These are phyloP conservation scores for Emmelina monodactyla DNA, from an alignment of 2,888 invertebrate genomes.

Conservation along the genomic window DNA sequence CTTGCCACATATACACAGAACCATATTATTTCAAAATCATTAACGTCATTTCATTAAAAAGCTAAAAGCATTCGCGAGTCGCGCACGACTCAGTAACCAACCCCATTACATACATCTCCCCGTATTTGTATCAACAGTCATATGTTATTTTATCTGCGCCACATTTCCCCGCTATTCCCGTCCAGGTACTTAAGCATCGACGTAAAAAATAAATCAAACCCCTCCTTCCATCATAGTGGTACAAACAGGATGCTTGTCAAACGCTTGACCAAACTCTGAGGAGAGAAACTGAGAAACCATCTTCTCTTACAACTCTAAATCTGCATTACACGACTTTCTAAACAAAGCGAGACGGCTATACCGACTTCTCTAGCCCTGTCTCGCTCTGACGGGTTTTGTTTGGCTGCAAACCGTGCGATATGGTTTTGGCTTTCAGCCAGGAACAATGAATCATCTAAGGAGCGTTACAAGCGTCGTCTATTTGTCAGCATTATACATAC, in stretches of 20 bases:
- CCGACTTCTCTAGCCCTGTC: neutral
- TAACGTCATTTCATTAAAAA: no score
- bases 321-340: neutral
- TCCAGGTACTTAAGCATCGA: no score
- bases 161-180: no score
- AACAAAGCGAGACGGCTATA: neutral
- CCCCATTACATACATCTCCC: no score
- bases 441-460: neutral
- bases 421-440: neutral
- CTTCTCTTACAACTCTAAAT: neutral
- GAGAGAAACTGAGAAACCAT: neutral
- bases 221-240: neutral
- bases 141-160: no score
- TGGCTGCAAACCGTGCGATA: neutral
- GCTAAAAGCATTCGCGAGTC: no score
- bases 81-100: no score
- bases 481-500: neutral
- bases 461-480: neutral
- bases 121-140: no score
- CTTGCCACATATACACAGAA: no score
- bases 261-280: conserved; percentile 1
- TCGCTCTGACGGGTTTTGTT: neutral
- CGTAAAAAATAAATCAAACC: conserved; percentile 1
- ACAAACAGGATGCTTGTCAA: conserved; percentile 1
- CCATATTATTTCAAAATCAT: no score